phyloP scores from a whole-genome alignment of 2,888 invertebrate species.

The Ypsolopha sequella region DNA sequence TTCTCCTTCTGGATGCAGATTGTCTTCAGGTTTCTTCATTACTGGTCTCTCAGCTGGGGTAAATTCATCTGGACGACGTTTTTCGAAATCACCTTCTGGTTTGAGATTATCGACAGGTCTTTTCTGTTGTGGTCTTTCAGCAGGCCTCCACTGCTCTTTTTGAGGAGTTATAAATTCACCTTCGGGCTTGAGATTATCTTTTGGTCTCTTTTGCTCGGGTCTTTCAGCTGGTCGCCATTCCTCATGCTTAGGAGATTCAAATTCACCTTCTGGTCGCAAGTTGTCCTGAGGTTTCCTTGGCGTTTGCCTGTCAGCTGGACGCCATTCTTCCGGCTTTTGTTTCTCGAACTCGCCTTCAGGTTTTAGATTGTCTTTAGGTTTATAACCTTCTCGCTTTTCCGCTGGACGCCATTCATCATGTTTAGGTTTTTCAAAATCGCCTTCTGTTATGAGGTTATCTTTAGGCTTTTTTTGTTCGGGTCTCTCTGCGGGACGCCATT shows the following conservation, averaged over 20 bases:
- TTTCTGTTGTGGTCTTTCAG: slow-evolving; percentile 24
- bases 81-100: slow-evolving; percentile 63
- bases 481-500: slow-evolving; percentile 55
- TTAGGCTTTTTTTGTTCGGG: slow-evolving; percentile 35
- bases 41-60: slow-evolving; percentile 48
- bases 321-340: slow-evolving; percentile 32
- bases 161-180: slow-evolving; percentile 55
- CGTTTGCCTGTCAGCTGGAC: slow-evolving; percentile 44
- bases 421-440: slow-evolving; percentile 39
- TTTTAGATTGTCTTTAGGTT: slow-evolving; percentile 65
- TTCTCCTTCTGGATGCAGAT: slow-evolving; percentile 65
- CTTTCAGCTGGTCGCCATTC: slow-evolving; percentile 58
- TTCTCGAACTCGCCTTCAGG: slow-evolving; percentile 58
- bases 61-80: slow-evolving; percentile 26
- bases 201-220: slow-evolving; percentile 46
- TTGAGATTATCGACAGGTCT: slow-evolving; percentile 56
- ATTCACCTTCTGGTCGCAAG: slow-evolving; percentile 69
- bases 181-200: slow-evolving; percentile 70
- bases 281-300: slow-evolving; percentile 46
- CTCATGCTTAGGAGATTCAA: slow-evolving; percentile 49
- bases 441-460: slow-evolving; percentile 62
- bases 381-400: slow-evolving; percentile 56
- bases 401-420: slow-evolving; percentile 56
- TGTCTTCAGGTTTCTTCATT: slow-evolving; percentile 45
- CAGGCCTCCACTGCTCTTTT: slow-evolving; percentile 22